phyloP scores from a whole-genome alignment of 2,888 invertebrate species.

The Andrena trimmerana region DNA sequence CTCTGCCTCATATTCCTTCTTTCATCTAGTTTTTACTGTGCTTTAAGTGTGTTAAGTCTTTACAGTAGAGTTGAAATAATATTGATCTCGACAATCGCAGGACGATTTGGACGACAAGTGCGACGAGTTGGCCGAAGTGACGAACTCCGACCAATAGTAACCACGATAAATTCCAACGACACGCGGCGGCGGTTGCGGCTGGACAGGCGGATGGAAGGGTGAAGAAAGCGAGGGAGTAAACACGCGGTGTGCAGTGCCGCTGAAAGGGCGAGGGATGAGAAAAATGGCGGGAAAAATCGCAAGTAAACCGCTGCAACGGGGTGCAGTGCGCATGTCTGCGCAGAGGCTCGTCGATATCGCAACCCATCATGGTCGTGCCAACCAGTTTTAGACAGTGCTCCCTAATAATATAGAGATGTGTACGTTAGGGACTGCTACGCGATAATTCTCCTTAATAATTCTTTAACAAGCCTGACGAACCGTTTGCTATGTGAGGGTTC shows the following conservation, averaged over 20 bases:
- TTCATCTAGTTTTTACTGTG: not conserved
- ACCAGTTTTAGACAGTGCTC: slow-evolving; percentile 57
- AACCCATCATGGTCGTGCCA: slow-evolving; percentile 56
- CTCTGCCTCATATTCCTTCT: not conserved
- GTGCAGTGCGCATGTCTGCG: slow-evolving; percentile 65
- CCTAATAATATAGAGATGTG: slow-evolving; percentile 60
- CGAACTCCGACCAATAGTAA: slow-evolving; percentile 64
- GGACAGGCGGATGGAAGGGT: slow-evolving; percentile 27
- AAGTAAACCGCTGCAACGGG: slow-evolving; percentile 39
- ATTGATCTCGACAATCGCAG: slow-evolving; percentile 84
- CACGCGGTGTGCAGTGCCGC: slow-evolving; percentile 7
- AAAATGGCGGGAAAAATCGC: slow-evolving; percentile 73
- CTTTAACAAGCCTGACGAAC: slow-evolving; percentile 13
- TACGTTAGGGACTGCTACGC: slow-evolving; percentile 40
- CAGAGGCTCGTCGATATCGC: slow-evolving; percentile 70
- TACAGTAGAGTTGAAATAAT: not conserved
- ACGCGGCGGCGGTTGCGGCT: slow-evolving; percentile 37
- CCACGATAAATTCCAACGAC: slow-evolving; percentile 31
- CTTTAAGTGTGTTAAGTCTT: not conserved
- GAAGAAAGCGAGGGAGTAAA: slow-evolving; percentile 33
- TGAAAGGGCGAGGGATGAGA: slow-evolving; percentile 40
- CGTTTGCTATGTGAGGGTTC: slow-evolving; percentile 15
- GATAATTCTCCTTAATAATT: slow-evolving; percentile 29
- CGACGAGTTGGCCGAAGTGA: slow-evolving; percentile 88
- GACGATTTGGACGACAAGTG: slow-evolving; percentile 93